Evolutionary conservation across 2,113 vertebrate genomes (phyloP), one percentile per base, ranked within the genome.

Genomic region (Mystacornis crossleyi): DNA sequence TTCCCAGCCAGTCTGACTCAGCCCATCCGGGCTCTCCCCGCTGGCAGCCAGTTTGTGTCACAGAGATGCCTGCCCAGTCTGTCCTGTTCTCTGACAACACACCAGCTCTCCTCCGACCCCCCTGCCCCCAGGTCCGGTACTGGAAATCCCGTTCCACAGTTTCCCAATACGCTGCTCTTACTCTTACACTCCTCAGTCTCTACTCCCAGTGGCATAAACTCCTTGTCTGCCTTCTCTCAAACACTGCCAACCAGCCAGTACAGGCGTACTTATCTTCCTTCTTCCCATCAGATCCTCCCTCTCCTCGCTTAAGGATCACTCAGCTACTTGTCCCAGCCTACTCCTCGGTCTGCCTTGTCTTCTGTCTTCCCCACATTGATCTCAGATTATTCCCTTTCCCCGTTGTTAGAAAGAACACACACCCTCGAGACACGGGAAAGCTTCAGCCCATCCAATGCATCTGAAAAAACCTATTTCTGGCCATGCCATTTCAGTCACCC

Each of bases 281-380:
- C 19, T 51, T 77, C 20, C 61, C 66, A 69, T 3, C 34, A 47
- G 34, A 90, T 7, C 25, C 18, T 36, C 66, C 58, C 72, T 47
- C 47, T 23, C 21, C 4, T 5, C 0, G 0, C 15, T 57, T 25
- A 40, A 53, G 29, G 33, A 70, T 66, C 29, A 38, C 31, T 45
- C 26, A 43, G 36, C 26, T 66, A 15, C 29, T 48, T 42, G 15
- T 18, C 47, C 50, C 65, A 78, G 40, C 18, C 29, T 26, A 26
- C 58, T 86, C 34, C 20, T 72, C 4, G 0, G 2, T 29, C 14
- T 64, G 45, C 26, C 45, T 58, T 5, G 20, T n/a, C 43, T 60
- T 81, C 31, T 42, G 20, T 34, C 64, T 77, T 73, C 47, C 60
- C n/a, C 14, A 34, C 29, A 7, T 28, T 53, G 12, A n/a, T 38